These are phyloP conservation scores for Artemisiospiza belli DNA, from an alignment of 2,113 vertebrate genomes.

Conservation along the genomic window DNA sequence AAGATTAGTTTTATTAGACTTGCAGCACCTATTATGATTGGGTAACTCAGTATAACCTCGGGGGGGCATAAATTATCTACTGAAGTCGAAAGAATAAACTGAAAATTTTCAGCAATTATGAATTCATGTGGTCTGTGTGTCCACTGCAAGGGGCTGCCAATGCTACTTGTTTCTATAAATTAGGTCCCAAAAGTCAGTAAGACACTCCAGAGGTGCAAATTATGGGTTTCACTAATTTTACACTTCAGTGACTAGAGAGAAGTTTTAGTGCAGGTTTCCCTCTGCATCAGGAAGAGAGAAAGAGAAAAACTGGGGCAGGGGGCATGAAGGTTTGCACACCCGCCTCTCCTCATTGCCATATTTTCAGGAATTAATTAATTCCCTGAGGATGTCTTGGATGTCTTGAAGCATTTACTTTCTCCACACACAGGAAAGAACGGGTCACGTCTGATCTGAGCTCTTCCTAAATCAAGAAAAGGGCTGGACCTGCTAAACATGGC, in stretches of 20 bases:
- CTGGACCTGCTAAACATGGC: background rate
- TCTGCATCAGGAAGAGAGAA: background rate
- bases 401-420: background rate
- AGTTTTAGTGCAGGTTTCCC: background rate
- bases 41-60: background rate
- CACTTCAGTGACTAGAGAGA: background rate
- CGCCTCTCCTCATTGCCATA: background rate
- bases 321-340: background rate
- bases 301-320: background rate
- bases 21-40: background rate
- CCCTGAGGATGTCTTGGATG: background rate
- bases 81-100: background rate
- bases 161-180: background rate
- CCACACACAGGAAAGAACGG: background rate
- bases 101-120: background rate
- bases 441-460: background rate
- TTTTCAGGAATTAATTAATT: conserved; percentile 10
- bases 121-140: background rate
- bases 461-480: background rate
- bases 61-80: background rate
- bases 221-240: background rate
- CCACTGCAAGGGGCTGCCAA: background rate
- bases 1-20: background rate
- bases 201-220: background rate
- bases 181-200: background rate